A percentile compares a stretch with the other conserved stretches of the same genome.
These are phyloP conservation scores for Mythimna vitellina DNA, from an alignment of 2,888 invertebrate genomes.

Conservation along the genomic window DNA sequence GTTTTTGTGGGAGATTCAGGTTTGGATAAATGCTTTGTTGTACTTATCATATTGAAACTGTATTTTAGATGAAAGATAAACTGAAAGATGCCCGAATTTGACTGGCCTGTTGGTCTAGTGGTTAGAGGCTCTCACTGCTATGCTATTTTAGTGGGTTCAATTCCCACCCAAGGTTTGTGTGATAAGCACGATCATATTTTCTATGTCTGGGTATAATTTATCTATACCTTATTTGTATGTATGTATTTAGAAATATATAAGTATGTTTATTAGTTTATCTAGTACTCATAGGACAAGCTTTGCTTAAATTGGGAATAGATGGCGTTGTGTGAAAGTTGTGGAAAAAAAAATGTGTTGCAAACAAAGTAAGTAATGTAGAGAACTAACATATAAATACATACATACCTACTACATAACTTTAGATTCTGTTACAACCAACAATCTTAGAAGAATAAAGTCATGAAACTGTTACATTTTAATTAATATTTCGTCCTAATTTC, in stretches of 20 bases:
- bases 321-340: too few relatives aligned
- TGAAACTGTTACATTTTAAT: constrained; percentile 37
- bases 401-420: neutral
- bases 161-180: too few relatives aligned
- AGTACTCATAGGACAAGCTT: too few relatives aligned
- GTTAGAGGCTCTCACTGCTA: too few relatives aligned
- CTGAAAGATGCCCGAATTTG: neutral
- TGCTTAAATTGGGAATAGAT: too few relatives aligned
- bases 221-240: too few relatives aligned
- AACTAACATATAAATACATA: neutral
- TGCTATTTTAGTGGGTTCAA: too few relatives aligned
- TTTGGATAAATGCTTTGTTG: neutral
- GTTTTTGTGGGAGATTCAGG: constrained; percentile 24
- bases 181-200: too few relatives aligned
- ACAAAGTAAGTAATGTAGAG: neutral
- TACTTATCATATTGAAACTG: neutral
- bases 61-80: neutral
- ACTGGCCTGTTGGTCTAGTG: too few relatives aligned
- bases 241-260: too few relatives aligned
- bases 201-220: too few relatives aligned
- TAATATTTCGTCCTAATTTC: constrained; percentile 39
- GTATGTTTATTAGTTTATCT: too few relatives aligned
- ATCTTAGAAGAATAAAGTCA: constrained; percentile 19
- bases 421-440: neutral
- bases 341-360: neutral